These are phyloP conservation scores for Trachelipus rathkii DNA, from an alignment of 1,140 invertebrate genomes.

Conservation along the genomic window DNA sequence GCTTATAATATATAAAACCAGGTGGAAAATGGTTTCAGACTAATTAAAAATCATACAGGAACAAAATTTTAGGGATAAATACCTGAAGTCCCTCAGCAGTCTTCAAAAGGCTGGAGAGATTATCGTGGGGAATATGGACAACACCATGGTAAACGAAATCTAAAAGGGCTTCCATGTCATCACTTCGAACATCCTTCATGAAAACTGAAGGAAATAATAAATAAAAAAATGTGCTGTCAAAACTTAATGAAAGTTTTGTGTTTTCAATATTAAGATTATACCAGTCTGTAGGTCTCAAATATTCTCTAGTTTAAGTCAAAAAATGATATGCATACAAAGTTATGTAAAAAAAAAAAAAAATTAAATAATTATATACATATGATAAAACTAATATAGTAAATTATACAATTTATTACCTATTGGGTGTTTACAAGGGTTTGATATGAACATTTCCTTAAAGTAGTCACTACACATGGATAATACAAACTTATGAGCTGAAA, in stretches of 20 bases:
- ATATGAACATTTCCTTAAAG: constrained; percentile 43
- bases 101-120: constrained; percentile 77
- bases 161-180: constrained; percentile 77
- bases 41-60: background rate
- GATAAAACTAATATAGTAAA: no score
- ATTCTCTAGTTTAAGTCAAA: no score
- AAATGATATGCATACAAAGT: no score
- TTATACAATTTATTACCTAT: no score
- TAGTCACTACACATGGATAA: constrained; percentile 44
- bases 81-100: constrained; percentile 76
- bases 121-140: constrained; percentile 84
- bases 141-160: constrained; percentile 92
- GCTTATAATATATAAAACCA: no score
- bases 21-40: no score
- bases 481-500: constrained; percentile 44
- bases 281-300: no score
- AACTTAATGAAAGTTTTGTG: no score
- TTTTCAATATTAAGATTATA: no score
- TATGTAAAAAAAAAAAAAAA: no score
- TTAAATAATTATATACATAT: no score
- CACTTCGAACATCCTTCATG: constrained; percentile 81
- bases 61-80: background rate
- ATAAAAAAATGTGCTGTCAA: no score
- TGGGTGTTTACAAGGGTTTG: constrained; percentile 43
- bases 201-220: constrained; percentile 62